A percentile compares a stretch with the other conserved stretches of the same genome.
These are phyloP conservation scores for Pardosa pseudoannulata DNA, from an alignment of 2,888 invertebrate species.

Conservation along the genomic window DNA sequence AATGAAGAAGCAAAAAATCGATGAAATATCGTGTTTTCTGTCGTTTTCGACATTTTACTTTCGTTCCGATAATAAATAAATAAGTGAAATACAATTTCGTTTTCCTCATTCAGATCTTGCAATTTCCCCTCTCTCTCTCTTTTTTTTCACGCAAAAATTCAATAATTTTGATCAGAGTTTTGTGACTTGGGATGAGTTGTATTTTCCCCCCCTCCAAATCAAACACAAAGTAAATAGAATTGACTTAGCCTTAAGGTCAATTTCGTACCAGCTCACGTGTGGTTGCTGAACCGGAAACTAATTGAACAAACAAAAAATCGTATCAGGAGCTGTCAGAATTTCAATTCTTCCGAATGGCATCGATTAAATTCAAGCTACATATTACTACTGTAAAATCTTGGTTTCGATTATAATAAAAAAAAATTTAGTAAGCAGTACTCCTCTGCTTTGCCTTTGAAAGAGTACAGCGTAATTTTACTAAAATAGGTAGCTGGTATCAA, in stretches of 20 bases:
- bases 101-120: slow-evolving; percentile 1
- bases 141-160: not conserved
- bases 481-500: too few relatives aligned
- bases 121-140: not conserved
- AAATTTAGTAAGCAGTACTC: too few relatives aligned
- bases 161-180: slow-evolving; percentile 16
- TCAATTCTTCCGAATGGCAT: not conserved
- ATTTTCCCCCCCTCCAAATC: not conserved
- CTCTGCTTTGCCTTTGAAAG: too few relatives aligned
- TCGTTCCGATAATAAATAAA: slow-evolving; percentile 41
- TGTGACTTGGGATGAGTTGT: not conserved
- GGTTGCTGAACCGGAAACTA: slow-evolving; percentile 6
- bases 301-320: not conserved
- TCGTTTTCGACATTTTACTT: slow-evolving; percentile 40
- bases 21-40: slow-evolving; percentile 63
- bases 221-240: not conserved
- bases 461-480: too few relatives aligned
- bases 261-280: not conserved
- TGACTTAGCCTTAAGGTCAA: slow-evolving; percentile 11
- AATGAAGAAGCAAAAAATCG: slow-evolving; percentile 32
- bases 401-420: too few relatives aligned
- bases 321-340: not conserved
- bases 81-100: not conserved
- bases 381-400: too few relatives aligned
- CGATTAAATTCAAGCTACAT: not conserved